Percentiles rank a stretch among this genome's conserved stretches.
Conservation (phyloP, 2,888 invertebrate species). For the Hanleya hanleyi region DNA sequence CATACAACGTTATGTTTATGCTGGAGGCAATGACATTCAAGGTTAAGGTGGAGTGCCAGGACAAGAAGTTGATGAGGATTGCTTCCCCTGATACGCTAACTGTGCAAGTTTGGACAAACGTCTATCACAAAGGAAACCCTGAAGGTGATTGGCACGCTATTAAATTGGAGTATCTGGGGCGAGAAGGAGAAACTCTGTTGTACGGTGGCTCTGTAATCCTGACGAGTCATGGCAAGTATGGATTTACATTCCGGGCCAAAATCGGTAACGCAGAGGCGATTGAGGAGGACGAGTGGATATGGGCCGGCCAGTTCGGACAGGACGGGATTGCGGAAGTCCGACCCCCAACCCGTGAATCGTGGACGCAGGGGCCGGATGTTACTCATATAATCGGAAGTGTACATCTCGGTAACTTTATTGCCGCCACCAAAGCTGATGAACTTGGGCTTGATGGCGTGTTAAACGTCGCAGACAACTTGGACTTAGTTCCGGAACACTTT, state of each 20-base stretch:
- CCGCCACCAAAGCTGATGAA: constrained; percentile 39
- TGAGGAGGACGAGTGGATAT: constrained; percentile 22
- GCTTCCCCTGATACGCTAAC: constrained; percentile 4
- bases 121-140: constrained; percentile 39
- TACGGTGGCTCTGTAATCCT: constrained; percentile 39
- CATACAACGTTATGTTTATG: constrained; percentile 38
- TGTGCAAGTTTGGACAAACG: constrained; percentile 44
- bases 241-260: constrained; percentile 38
- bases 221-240: constrained; percentile 37
- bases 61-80: not conserved
- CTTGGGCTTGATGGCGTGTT: constrained; percentile 41
- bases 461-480: constrained; percentile 45
- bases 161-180: constrained; percentile 14
- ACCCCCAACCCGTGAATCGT: constrained; percentile 33
- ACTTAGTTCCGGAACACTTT: constrained; percentile 33
- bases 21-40: constrained; percentile 42
- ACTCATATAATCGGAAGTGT: constrained; percentile 34
- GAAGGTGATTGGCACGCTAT: constrained; percentile 42
- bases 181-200: constrained; percentile 1
- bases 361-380: constrained; percentile 41
- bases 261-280: not conserved
- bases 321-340: constrained; percentile 36
- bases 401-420: constrained; percentile 50
- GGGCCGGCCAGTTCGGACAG: constrained; percentile 30
- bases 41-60: not conserved